Percentiles rank a stretch among this genome's conserved stretches.
Evolutionary conservation across 2,797 vertebrate species (phyloP).

Genomic region (Gadopsis bispinosus): DNA sequence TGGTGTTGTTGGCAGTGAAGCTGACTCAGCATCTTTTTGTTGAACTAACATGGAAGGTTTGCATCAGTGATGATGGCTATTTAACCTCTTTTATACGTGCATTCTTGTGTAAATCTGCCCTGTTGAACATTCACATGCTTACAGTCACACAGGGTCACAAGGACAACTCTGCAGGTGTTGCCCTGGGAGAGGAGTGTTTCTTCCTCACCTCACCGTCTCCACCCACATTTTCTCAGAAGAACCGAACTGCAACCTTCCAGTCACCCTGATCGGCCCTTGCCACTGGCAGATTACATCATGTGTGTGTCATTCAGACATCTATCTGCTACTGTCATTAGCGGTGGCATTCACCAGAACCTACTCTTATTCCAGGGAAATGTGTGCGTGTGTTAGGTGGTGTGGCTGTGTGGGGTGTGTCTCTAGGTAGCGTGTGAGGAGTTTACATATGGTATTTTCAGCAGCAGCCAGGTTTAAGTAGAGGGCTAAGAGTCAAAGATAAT

Average conservation of each 20-base stretch:
- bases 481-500: constrained; percentile 48
- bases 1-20: constrained; percentile 23
- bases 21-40: constrained; percentile 43
- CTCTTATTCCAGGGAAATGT: constrained; percentile 18
- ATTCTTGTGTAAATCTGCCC: not conserved
- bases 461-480: constrained; percentile 53
- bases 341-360: constrained; percentile 7
- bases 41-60: not conserved
- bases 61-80: not conserved
- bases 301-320: constrained; percentile 21
- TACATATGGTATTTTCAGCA: constrained; percentile 60
- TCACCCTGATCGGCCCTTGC: constrained; percentile 4
- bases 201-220: not conserved
- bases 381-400: not conserved
- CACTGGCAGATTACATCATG: constrained; percentile 22
- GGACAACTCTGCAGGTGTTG: constrained; percentile 5
- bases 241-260: not conserved
- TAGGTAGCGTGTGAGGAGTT: constrained; percentile 11
- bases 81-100: not conserved
- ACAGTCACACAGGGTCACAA: not conserved
- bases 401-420: constrained; percentile 27
- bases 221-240: not conserved
- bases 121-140: not conserved
- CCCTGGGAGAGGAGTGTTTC: not conserved
- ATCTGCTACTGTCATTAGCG: constrained; percentile 28